Base-by-base conservation (phyloP, 2,113 vertebrate genomes). In the Antigone vipio region DNA sequence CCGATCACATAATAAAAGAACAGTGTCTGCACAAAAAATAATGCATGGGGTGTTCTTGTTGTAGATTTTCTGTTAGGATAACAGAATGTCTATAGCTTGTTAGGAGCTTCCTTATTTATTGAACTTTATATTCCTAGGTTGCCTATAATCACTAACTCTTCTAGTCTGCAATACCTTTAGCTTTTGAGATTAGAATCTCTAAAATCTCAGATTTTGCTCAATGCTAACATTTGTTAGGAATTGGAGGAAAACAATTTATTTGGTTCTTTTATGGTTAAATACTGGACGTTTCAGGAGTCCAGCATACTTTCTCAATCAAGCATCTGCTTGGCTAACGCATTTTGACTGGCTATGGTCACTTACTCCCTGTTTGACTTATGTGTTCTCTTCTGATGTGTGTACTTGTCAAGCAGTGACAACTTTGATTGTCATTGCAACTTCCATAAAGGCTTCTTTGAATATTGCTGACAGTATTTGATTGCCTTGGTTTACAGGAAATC, bases 21-120 rank as follows among this genome's bases (percentile, higher is more conserved):
- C 38, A 42, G 20, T 23, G 12, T n/a, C 23, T 59, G 45, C 42
- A 35, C 38, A 73, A 49, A 64, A 77, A 8, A 18, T 38, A 22
- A 35, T 3, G 4, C 58, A 20, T 12, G 1, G 0, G 9, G 3
- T 2, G 15, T 3, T 75, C 63, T 53, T 49, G 42, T 20, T 38
- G 38, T 38, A 52, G 40, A 11, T 60, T 42, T 82, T 59, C 59
- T 42, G 3, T 73, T 73, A n/a, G 26, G 52, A 18, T 29, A 47
- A 52, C 12, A 29, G 40, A 38, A 16, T 30, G 9, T 45, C 12
- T 73, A 1, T 30, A 49, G 32, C 16, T 14, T 38, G 32, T 21
- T 63, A 38, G 42, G 84, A n/a, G 42, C 42, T 44, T 63, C 27
- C 26, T 69, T 68, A 34, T 5, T 55, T 69, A 38, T 21, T 27